Evolutionary conservation across 2,888 invertebrate genomes (phyloP).

Genomic region (Tachina grossa): DNA sequence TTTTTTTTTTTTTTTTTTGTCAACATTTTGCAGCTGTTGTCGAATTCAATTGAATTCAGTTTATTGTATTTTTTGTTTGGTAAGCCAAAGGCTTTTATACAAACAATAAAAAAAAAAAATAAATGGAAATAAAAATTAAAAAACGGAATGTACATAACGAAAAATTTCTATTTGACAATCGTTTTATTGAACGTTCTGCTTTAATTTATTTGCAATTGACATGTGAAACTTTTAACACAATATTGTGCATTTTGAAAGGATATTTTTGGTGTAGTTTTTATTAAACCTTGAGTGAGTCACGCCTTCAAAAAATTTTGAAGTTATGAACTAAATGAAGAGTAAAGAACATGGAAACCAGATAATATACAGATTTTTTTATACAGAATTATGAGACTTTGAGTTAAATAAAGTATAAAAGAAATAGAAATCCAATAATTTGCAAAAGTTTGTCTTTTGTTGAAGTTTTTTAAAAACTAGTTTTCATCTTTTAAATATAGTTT

Average conservation of each 20-base stretch:
- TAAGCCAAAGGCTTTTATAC: slow-evolving; percentile 16
- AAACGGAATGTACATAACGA: slow-evolving; percentile 30
- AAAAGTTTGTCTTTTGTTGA: no score
- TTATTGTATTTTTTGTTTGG: slow-evolving; percentile 15
- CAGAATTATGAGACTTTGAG: no score
- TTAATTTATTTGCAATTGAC: slow-evolving; percentile 69
- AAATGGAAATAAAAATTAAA: background rate
- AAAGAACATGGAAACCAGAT: no score
- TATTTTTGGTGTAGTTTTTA: background rate
- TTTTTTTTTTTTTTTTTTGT: slow-evolving; percentile 36
- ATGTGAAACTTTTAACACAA: slow-evolving; percentile 66
- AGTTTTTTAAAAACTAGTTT: no score
- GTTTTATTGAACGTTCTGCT: slow-evolving; percentile 66
- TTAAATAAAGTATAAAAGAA: no score
- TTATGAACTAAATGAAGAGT: no score
- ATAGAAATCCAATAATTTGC: no score
- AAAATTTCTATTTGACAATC: slow-evolving; percentile 64
- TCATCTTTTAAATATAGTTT: no score
- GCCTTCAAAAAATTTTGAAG: no score
- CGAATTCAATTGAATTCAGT: slow-evolving; percentile 62
- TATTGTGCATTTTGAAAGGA: slow-evolving; percentile 30
- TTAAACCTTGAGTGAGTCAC: no score
- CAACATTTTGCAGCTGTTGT: slow-evolving; percentile 67
- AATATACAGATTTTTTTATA: no score
- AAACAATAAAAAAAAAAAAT: slow-evolving; percentile 36